phyloP scores from a whole-genome alignment of 2,113 vertebrate genomes.

The Falcunculus frontatus region DNA sequence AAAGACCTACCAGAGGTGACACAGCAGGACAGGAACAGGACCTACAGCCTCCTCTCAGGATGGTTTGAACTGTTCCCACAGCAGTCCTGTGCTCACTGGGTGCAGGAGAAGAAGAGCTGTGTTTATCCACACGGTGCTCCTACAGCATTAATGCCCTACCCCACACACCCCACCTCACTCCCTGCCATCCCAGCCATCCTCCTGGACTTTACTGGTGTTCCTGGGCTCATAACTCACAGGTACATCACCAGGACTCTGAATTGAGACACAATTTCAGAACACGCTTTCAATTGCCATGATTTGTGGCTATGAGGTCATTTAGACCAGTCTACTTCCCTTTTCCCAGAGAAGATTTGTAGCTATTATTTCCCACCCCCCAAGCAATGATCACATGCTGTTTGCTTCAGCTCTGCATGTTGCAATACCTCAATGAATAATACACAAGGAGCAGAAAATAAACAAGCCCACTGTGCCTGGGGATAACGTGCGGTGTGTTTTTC shows the following conservation, averaged over 20 bases:
- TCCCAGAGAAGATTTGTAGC: slow-evolving; percentile 22
- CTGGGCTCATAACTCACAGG: neutral
- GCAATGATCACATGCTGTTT: slow-evolving; percentile 39
- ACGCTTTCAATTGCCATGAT: neutral
- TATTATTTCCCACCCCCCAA: neutral
- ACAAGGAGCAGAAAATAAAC: slow-evolving; percentile 35
- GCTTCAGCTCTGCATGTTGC: slow-evolving; percentile 7
- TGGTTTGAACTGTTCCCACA: neutral
- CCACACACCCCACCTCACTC: neutral
- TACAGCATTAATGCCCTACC: neutral
- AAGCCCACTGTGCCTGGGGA: neutral
- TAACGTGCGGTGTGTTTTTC: neutral
- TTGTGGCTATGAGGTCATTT: slow-evolving; percentile 48
- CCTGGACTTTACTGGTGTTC: neutral
- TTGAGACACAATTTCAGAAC: slow-evolving; percentile 26
- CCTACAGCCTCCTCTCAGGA: neutral
- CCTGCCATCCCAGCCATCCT: neutral
- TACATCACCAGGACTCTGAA: neutral
- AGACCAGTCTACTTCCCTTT: neutral
- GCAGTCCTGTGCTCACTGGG: neutral
- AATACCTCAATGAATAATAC: slow-evolving; percentile 31
- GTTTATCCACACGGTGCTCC: neutral
- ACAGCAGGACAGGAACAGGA: neutral
- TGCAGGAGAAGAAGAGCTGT: neutral
- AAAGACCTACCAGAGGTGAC: neutral